Percentiles rank a stretch among this genome's conserved stretches.
phyloP scores from a whole-genome alignment of 2,113 vertebrate species.

The Hemicordylus capensis region DNA sequence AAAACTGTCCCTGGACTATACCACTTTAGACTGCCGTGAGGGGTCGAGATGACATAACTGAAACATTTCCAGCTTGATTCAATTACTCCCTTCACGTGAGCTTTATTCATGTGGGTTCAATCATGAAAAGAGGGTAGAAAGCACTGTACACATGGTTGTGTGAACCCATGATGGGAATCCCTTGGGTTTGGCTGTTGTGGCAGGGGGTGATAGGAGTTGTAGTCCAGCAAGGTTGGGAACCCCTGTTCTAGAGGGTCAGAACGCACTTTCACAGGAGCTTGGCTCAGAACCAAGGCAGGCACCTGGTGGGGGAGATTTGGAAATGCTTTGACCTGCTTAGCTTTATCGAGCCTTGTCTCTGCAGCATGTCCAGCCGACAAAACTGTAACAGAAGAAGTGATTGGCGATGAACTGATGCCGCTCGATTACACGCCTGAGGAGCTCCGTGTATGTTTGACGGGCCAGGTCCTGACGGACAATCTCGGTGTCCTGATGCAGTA shows the following conservation, averaged over 20 bases:
- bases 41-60: not conserved
- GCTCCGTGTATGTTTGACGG: conserved; percentile 62
- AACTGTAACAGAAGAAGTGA: not conserved
- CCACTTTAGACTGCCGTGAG: not conserved
- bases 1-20: not conserved
- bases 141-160: too few relatives aligned
- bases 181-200: too few relatives aligned
- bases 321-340: not conserved
- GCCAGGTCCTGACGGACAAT: not conserved
- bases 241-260: too few relatives aligned
- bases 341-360: not conserved
- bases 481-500: conserved; percentile 35
- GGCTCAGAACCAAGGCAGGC: too few relatives aligned
- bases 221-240: too few relatives aligned
- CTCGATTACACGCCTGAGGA: not conserved
- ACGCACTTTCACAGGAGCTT: too few relatives aligned
- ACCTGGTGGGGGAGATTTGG: not conserved
- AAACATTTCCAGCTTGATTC: too few relatives aligned
- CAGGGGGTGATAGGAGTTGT: too few relatives aligned
- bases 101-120: too few relatives aligned
- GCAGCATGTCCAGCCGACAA: conserved; percentile 2
- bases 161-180: too few relatives aligned
- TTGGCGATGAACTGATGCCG: not conserved
- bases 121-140: too few relatives aligned
- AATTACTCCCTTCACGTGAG: too few relatives aligned